Base-by-base conservation (phyloP, 2,113 vertebrate genomes). In the Excalfactoria chinensis region DNA sequence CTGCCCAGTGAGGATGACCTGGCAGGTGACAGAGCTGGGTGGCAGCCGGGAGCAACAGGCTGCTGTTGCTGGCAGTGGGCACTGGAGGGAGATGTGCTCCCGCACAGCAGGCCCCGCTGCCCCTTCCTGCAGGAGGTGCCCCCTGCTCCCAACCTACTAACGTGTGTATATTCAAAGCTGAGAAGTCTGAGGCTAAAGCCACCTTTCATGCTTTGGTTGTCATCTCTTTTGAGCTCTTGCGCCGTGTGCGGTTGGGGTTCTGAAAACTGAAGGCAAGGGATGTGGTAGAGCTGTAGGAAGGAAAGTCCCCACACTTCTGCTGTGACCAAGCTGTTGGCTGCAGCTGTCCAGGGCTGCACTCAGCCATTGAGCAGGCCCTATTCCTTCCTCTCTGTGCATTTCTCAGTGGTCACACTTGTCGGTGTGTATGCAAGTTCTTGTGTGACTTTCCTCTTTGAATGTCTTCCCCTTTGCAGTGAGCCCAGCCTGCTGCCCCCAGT, bases 21-120 rank as follows among this genome's bases (percentile, higher is more conserved):
- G 37, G 58, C 40, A 63, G 72, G 69, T 76, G 93, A 62, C 51
- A 72, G 72, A n/a, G 60, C 46, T 51, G 1, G 11, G 35, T 13
- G 77, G 15, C 2, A 15, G 49, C 71, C 5, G 0, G 44, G 59
- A 94, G 92, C 92, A 93, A 86, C 89, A 91, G 92, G 91, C 93
- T 96, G 94, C 51, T 68, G 93, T 95, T 93, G 79, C 95, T 71
- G 84, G 91, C 60, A 95, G 84, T 0, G 82, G 82, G 93, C 93
- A 91, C 95, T 93, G 93, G 96, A 95, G 93, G 96, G 95, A 95
- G 95, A 93, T 94, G 78, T 94, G 89, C 9, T 87, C 78, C 85
- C 78, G 8, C 2, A 7, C 71, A 81, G 96, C 69, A 76, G 44
- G 14, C 37, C 75, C 41, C 10, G 22, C 64, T 86, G 68, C 94